A percentile compares a stretch with the other conserved stretches of the same genome.
phyloP scores from a whole-genome alignment of 2,888 invertebrate genomes.

The Pachliopta kotzebuea region DNA sequence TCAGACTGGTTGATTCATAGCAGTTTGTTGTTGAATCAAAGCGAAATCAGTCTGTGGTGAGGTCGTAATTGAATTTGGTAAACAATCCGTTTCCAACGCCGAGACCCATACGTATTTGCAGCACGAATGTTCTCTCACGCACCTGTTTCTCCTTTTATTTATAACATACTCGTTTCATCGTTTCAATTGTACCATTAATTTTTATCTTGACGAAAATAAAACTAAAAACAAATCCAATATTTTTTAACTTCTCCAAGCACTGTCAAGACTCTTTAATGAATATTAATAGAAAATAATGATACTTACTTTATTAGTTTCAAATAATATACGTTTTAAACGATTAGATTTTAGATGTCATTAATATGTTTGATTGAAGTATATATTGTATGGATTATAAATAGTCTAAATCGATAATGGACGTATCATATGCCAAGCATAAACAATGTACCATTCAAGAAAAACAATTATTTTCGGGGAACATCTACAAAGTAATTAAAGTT shows the following conservation, averaged over 20 bases:
- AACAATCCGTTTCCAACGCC: slow-evolving; percentile 70
- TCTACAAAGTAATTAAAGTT: not conserved
- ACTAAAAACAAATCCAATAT: not conserved
- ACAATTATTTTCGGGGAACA: no score
- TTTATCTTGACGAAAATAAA: slow-evolving; percentile 3
- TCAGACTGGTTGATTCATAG: slow-evolving; percentile 64
- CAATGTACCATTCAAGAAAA: no score
- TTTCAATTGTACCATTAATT: slow-evolving; percentile 3
- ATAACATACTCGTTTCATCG: slow-evolving; percentile 34
- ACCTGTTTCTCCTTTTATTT: slow-evolving; percentile 58
- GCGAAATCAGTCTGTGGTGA: slow-evolving; percentile 55
- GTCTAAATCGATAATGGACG: no score
- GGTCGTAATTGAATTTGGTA: slow-evolving; percentile 70
- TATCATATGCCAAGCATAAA: no score
- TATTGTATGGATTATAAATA: no score
- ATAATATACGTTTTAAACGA: no score
- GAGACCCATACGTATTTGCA: slow-evolving; percentile 48
- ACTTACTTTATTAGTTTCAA: no score
- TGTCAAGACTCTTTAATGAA: no score
- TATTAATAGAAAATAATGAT: no score
- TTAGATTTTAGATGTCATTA: no score
- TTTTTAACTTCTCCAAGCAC: no score
- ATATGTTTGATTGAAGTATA: no score
- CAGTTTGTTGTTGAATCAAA: slow-evolving; percentile 67
- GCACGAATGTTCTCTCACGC: slow-evolving; percentile 48